Evolutionary conservation across 2,888 invertebrate species (phyloP).

Genomic region (Drosophila kokeensis): DNA sequence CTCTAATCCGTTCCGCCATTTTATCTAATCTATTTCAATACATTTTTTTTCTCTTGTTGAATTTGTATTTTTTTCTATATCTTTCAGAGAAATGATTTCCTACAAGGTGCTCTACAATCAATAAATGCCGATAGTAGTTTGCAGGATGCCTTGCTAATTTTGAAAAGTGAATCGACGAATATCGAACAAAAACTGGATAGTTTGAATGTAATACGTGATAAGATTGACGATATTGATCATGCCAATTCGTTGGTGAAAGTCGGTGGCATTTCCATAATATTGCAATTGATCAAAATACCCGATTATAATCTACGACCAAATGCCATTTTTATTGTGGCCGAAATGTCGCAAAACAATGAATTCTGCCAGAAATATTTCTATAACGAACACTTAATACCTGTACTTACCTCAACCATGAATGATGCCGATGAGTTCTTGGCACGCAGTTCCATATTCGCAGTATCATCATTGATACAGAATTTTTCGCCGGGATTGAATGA

Average conservation of each 20-base stretch:
- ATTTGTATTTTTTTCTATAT: not conserved
- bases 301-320: conserved; percentile 88
- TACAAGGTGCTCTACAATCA: conserved; percentile 54
- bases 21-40: not conserved
- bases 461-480: conserved; percentile 67
- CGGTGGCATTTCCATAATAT: conserved; percentile 51
- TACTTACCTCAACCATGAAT: conserved; percentile 84
- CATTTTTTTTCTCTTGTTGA: not conserved
- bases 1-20: not conserved
- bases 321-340: conserved; percentile 90
- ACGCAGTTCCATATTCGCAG: conserved; percentile 61
- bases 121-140: conserved; percentile 56
- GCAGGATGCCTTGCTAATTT: conserved; percentile 49
- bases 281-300: conserved; percentile 34
- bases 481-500: conserved; percentile 59
- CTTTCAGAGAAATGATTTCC: conserved; percentile 41
- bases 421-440: conserved; percentile 49
- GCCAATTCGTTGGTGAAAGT: conserved; percentile 65
- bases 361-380: conserved; percentile 91
- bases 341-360: conserved; percentile 94
- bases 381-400: conserved; percentile 88
- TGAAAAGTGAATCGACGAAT: conserved; percentile 30
- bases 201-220: conserved; percentile 52
- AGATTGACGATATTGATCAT: conserved; percentile 67
- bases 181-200: conserved; percentile 51